Evolutionary conservation across 92 coral and sea anemone genomes (phyloP), one percentile per base, ranked within the genome.

Genomic region (Siderastrea siderea): DNA sequence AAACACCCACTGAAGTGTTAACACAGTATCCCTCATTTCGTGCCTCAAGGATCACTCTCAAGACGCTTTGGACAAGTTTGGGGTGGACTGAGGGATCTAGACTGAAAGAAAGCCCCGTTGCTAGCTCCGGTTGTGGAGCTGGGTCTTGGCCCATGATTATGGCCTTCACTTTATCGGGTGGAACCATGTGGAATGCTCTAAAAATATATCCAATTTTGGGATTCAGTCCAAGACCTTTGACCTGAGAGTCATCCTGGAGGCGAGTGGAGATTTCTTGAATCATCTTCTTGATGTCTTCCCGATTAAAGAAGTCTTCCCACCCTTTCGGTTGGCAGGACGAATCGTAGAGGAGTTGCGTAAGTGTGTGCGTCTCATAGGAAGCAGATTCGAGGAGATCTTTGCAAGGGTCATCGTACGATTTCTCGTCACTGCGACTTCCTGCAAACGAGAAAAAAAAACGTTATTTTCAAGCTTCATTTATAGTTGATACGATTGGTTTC

Each of bases 51-150:
- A 92, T 89, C 60, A 92, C 95, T 68, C 95, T 84, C 66, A 71
- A 90, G 7, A 92, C 95, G 65, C 95, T 92, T n/a, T 77, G 95
- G 55, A 92, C 95, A 14, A 47, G 55, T 45, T 53, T 81, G 19
- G 95, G 78, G 44, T 81, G 64, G 6, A 92, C 95, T 0, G 77
- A 61, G 62, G 90, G 83, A 64, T 84, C 86, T 6, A 92, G 84
- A 15, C 95, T 92, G 71, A 92, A 92, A 48, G 95, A 66, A 54
- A 92, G 80, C 68, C 94, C 95, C 38, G 95, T 89, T 16, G 95
- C 95, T 45, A 89, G 77, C n/a, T 93, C 95, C 1, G 95, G 95
- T 58, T 90, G 82, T 19, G 94, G 95, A 70, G 95, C 95, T 26
- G 95, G 95, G 55, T 92, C 95, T 46, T 92, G 95, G 0, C 95